Percentiles rank a stretch among this genome's conserved stretches.
Conservation (phyloP, 1,140 invertebrate species). For the Hycleus phaleratus region DNA sequence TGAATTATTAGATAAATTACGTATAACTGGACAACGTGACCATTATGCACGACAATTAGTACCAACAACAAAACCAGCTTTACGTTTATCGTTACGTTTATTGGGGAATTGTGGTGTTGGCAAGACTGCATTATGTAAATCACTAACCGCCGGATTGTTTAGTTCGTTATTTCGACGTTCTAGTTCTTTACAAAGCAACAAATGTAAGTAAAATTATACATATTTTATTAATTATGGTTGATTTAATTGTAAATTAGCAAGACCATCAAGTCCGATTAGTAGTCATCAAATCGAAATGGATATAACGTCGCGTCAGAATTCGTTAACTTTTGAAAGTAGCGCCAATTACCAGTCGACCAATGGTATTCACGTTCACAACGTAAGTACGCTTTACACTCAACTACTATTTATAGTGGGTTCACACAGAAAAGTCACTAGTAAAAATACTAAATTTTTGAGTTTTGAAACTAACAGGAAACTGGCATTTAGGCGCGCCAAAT, state of each 20-base stretch:
- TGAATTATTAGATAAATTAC: slow-evolving; percentile 61
- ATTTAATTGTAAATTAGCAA: slow-evolving; percentile 28
- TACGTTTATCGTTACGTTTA: slow-evolving; percentile 65
- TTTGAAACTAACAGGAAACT: no score
- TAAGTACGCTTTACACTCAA: slow-evolving; percentile 22
- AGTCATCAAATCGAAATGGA: slow-evolving; percentile 51
- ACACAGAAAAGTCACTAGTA: no score
- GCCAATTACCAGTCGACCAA: slow-evolving; percentile 56
- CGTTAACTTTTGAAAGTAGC: slow-evolving; percentile 51
- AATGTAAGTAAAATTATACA: slow-evolving; percentile 35
- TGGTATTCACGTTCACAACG: slow-evolving; percentile 61
- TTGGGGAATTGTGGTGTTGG: slow-evolving; percentile 72
- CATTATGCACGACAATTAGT: slow-evolving; percentile 64
- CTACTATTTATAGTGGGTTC: no score
- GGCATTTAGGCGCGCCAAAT: no score
- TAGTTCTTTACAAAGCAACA: slow-evolving; percentile 39
- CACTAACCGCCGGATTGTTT: slow-evolving; percentile 62
- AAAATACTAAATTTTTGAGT: no score
- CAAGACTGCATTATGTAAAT: slow-evolving; percentile 66
- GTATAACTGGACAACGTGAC: slow-evolving; percentile 48
- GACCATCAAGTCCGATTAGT: slow-evolving; percentile 40
- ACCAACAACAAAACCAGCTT: slow-evolving; percentile 53
- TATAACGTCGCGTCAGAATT: slow-evolving; percentile 53
- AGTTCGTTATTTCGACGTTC: slow-evolving; percentile 55
- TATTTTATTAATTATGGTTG: background rate